phyloP scores from a whole-genome alignment of 2,113 vertebrate species.

The Prunella himalayana region DNA sequence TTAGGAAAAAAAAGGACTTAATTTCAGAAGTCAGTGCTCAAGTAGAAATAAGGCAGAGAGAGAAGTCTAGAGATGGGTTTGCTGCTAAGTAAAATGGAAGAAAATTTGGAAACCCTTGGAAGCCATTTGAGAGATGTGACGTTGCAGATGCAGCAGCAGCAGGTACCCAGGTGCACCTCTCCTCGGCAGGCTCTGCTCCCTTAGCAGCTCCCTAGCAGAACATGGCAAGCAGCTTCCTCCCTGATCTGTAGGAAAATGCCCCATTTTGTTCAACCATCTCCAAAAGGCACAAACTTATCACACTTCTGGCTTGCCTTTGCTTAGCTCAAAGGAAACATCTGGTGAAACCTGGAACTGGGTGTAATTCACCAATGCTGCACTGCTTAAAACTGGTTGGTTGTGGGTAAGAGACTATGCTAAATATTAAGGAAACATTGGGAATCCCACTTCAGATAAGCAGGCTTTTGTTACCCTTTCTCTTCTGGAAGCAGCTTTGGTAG shows the following conservation, averaged over 20 bases:
- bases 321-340: background rate
- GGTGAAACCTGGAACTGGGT: background rate
- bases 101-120: background rate
- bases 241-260: background rate
- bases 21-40: background rate
- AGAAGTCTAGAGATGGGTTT: background rate
- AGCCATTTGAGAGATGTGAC: background rate
- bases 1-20: background rate
- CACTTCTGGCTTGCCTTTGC: rapidly evolving
- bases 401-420: background rate
- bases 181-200: background rate
- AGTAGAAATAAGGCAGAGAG: background rate
- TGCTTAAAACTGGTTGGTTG: background rate
- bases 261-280: background rate
- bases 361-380: background rate
- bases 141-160: background rate
- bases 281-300: background rate
- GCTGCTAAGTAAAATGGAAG: background rate
- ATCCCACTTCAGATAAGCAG: background rate
- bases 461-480: background rate
- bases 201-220: background rate
- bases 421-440: background rate
- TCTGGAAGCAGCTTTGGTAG: background rate
- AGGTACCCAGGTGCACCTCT: background rate
- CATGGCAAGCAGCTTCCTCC: background rate